Conservation (phyloP, 2,888 invertebrate genomes). For the Scotopteryx bipunctaria region DNA sequence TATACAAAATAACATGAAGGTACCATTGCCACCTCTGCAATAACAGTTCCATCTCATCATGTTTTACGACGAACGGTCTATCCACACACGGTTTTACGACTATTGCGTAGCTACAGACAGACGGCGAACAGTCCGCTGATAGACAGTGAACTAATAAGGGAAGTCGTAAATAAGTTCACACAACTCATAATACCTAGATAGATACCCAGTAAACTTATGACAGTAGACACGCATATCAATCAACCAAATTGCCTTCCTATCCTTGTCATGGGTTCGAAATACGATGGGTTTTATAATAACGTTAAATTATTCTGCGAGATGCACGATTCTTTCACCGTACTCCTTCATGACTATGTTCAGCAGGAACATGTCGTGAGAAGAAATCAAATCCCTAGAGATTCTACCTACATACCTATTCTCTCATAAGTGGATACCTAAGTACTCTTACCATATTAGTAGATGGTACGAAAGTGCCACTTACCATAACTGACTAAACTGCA, state of each 20-base stretch:
- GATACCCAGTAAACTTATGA: background rate
- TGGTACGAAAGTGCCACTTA: slow-evolving; percentile 7
- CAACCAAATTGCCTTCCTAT: too few species aligned
- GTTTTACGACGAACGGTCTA: background rate
- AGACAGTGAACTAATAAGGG: background rate
- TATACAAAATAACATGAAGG: too few species aligned
- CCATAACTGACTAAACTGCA: slow-evolving; percentile 13
- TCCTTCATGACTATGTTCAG: too few species aligned
- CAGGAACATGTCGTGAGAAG: too few species aligned
- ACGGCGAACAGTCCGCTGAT: background rate
- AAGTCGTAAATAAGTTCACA: background rate
- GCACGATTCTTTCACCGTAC: too few species aligned
- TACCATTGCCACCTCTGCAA: background rate
- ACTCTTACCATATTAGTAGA: background rate
- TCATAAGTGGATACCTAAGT: too few species aligned
- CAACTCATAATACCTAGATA: background rate
- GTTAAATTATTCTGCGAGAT: too few species aligned
- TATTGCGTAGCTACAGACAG: background rate
- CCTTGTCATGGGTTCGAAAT: too few species aligned
- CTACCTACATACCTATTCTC: too few species aligned
- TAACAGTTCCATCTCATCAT: background rate
- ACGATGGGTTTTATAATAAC: too few species aligned
- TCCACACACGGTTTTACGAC: background rate
- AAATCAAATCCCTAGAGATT: slow-evolving; percentile 1
- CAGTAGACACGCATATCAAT: too few species aligned